phyloP scores from a whole-genome alignment of 2,113 vertebrate species.

The Muntiacus muntjak region DNA sequence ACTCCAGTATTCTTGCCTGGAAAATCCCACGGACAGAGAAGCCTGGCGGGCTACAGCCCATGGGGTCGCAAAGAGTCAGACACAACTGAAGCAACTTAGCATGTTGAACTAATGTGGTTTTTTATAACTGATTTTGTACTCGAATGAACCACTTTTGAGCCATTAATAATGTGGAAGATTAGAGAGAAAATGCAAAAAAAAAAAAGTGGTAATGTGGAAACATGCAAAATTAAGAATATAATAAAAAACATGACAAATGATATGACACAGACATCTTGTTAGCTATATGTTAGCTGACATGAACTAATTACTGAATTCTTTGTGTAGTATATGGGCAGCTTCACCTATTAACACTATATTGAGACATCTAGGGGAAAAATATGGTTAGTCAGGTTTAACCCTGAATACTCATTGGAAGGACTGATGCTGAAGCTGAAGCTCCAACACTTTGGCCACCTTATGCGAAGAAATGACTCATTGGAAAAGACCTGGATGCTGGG shows the following conservation, averaged over 20 bases:
- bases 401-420: not conserved
- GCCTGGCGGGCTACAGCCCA: not conserved
- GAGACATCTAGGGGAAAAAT: not conserved
- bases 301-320: not conserved
- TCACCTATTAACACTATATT: not conserved
- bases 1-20: not conserved
- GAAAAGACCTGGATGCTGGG: not conserved
- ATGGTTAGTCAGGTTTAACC: not conserved
- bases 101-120: not conserved
- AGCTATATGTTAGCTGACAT: not conserved
- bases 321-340: not conserved
- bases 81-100: not conserved
- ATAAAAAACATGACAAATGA: not conserved
- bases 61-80: not conserved
- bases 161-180: not conserved
- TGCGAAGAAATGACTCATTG: not conserved
- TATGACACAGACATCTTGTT: not conserved
- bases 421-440: not conserved
- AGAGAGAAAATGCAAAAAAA: constrained; percentile 31
- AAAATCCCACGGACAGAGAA: not conserved
- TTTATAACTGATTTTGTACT: not conserved
- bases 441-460: not conserved
- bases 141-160: not conserved
- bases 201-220: not conserved
- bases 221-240: not conserved